Conservation (phyloP, 2,797 vertebrate species). For the Myotis findleyi region DNA sequence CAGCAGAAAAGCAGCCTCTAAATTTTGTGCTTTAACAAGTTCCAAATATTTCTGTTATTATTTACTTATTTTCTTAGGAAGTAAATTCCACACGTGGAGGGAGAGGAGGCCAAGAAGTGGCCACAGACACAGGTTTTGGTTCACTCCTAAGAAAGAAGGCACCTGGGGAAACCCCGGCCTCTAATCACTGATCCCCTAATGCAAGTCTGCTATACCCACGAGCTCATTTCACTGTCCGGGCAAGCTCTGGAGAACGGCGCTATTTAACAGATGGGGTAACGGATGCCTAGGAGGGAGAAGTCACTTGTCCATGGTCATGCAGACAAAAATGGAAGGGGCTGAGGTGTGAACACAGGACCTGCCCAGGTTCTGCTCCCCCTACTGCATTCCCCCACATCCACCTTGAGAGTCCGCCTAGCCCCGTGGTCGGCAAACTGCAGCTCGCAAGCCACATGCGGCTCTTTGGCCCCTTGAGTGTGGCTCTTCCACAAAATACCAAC, state of each 20-base stretch:
- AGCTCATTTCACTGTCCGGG: background rate
- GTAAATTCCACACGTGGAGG: constrained; percentile 47
- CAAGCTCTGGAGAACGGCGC: background rate
- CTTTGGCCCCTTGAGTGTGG: too few relatives aligned
- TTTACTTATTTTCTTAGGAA: constrained; percentile 80
- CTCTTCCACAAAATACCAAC: too few relatives aligned
- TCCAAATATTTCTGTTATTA: constrained; percentile 78
- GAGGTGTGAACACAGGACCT: background rate
- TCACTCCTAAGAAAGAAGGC: constrained; percentile 36
- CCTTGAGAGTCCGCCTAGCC: background rate
- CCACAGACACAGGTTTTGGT: background rate
- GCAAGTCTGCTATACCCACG: too few relatives aligned
- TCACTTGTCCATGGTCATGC: background rate
- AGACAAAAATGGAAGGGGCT: background rate
- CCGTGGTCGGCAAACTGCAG: too few relatives aligned
- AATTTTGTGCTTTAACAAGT: constrained; percentile 74
- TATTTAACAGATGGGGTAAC: background rate
- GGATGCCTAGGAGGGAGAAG: background rate
- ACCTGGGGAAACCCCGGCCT: background rate
- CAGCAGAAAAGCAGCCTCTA: constrained; percentile 72
- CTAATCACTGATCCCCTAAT: background rate
- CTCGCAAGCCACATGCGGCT: background rate
- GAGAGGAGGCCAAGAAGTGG: background rate
- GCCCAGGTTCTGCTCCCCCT: background rate
- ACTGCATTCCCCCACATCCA: background rate